Conservation (phyloP, 1,140 invertebrate species). For the Rhagoletis zephyria region DNA sequence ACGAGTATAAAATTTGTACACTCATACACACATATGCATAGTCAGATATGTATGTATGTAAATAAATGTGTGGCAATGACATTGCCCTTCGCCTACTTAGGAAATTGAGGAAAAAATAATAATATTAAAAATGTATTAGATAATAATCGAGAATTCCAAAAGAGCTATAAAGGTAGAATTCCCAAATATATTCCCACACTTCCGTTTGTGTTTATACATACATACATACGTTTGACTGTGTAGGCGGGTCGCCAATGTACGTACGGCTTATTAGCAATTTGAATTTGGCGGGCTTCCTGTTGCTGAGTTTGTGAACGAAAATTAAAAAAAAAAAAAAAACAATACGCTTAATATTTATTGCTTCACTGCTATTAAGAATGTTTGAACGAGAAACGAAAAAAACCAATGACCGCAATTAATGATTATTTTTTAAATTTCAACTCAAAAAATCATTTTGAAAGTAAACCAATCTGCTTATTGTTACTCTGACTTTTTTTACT, state of each 20-base stretch:
- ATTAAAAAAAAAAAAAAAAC: no score
- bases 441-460: no score
- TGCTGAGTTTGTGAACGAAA: not conserved
- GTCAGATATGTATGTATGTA: not conserved
- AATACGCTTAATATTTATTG: not conserved
- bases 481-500: no score
- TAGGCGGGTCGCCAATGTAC: no score
- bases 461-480: no score
- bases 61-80: not conserved
- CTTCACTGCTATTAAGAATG: not conserved
- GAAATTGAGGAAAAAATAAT: no score
- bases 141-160: no score
- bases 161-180: no score
- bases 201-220: not conserved
- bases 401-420: not conserved
- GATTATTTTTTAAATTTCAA: no score
- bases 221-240: no score
- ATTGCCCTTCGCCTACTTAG: constrained; percentile 11
- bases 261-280: not conserved
- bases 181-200: not conserved
- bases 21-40: not conserved
- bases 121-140: no score
- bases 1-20: not conserved
- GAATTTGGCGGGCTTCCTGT: not conserved
- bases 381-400: no score